A percentile compares a stretch with the other conserved stretches of the same genome.
phyloP scores from a whole-genome alignment of 1,140 invertebrate species.

The Achatina immaculata region DNA sequence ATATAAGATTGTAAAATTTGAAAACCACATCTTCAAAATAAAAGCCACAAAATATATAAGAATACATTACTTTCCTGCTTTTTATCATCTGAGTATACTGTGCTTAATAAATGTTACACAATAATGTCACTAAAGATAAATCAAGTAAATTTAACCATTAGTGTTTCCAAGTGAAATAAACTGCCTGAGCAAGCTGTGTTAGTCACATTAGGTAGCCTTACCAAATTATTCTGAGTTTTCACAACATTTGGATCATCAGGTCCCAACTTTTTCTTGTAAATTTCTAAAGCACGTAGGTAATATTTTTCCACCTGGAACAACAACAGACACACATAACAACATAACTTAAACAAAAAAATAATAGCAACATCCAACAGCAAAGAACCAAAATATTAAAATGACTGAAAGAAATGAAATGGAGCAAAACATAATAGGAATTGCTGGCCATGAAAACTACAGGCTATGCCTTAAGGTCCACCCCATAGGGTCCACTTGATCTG shows the following conservation, averaged over 20 bases:
- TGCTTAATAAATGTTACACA: no score
- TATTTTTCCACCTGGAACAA: constrained; percentile 83
- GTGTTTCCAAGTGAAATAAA: no score
- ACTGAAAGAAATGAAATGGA: constrained; percentile 25
- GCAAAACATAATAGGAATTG: not conserved
- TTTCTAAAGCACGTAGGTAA: constrained; percentile 96
- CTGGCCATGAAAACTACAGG: not conserved
- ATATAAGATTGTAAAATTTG: no score
- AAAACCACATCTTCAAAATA: no score
- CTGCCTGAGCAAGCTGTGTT: no score
- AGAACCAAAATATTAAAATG: not conserved
- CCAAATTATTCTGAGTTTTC: constrained; percentile 98
- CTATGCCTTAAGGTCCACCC: no score
- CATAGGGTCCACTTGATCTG: no score
- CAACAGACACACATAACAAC: constrained; percentile 28
- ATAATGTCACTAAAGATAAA: no score
- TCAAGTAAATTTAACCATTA: no score
- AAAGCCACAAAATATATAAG: no score
- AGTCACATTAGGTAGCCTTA: constrained; percentile 57
- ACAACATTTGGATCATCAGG: constrained; percentile 98
- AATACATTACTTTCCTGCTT: no score
- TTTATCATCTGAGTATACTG: no score
- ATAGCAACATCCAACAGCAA: not conserved
- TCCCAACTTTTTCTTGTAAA: constrained; percentile 95
- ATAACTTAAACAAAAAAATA: constrained; percentile 29